These are phyloP conservation scores for Mythimna vitellina DNA, from an alignment of 2,888 invertebrate species.

Conservation along the genomic window DNA sequence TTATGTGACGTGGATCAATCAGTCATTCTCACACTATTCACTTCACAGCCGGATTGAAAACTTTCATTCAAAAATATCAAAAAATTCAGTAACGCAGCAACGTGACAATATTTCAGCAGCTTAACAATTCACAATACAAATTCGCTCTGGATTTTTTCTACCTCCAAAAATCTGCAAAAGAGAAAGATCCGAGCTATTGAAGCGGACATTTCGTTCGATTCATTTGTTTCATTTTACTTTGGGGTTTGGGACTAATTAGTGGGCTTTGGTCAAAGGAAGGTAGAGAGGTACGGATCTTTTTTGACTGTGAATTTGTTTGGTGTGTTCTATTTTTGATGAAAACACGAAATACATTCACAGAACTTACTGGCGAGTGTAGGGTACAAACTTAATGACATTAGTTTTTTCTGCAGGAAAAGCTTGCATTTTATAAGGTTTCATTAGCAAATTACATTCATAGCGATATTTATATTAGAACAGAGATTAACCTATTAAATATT, in stretches of 20 bases:
- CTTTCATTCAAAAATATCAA: neutral
- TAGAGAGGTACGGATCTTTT: neutral
- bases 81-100: neutral
- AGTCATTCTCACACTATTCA: neutral
- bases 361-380: neutral
- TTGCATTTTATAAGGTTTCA: neutral
- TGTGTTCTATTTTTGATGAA: neutral
- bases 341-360: neutral
- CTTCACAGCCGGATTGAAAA: too few relatives aligned
- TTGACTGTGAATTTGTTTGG: neutral
- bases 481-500: too few relatives aligned
- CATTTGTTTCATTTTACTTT: slow-evolving; percentile 31
- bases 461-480: too few relatives aligned
- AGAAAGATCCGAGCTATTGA: neutral
- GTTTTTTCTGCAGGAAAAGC: neutral
- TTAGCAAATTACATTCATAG: too few relatives aligned
- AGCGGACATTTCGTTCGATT: slow-evolving; percentile 36
- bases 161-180: slow-evolving; percentile 10
- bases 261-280: slow-evolving; percentile 5
- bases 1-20: neutral
- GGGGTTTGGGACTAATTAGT: slow-evolving; percentile 26
- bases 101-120: slow-evolving; percentile 6
- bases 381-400: neutral
- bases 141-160: neutral
- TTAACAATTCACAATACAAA: slow-evolving; percentile 22